Evolutionary conservation across 2,888 invertebrate genomes (phyloP).

Genomic region (Agriotes lineatus): DNA sequence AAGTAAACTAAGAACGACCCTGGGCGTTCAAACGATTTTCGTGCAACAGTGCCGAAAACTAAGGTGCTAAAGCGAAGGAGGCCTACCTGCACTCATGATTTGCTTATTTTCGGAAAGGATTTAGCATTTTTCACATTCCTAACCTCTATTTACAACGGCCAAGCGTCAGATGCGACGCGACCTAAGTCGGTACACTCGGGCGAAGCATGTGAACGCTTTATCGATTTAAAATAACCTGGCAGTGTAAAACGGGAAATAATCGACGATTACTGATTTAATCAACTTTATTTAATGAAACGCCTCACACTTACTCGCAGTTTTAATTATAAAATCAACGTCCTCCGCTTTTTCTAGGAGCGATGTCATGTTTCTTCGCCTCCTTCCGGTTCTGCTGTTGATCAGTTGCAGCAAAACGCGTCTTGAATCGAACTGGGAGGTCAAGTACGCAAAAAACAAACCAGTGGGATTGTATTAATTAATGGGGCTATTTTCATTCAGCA

Average conservation of each 20-base stretch:
- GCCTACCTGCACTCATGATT: slow-evolving; percentile 42
- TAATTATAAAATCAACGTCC: slow-evolving; percentile 63
- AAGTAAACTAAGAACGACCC: background rate
- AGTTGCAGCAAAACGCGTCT: slow-evolving; percentile 32
- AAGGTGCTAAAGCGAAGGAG: background rate
- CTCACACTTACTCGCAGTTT: slow-evolving; percentile 63
- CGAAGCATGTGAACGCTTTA: slow-evolving; percentile 33
- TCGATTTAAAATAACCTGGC: slow-evolving; percentile 28
- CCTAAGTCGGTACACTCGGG: slow-evolving; percentile 22
- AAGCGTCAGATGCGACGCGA: slow-evolving; percentile 33
- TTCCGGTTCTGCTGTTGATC: slow-evolving; percentile 31
- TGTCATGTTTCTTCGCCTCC: slow-evolving; percentile 51
- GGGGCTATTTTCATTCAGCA: background rate
- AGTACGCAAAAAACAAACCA: slow-evolving; percentile 31
- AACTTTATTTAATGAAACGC: slow-evolving; percentile 17
- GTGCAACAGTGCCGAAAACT: background rate
- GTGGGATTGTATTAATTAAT: background rate
- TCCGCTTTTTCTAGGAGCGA: slow-evolving; percentile 59
- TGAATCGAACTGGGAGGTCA: slow-evolving; percentile 30
- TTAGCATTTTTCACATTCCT: slow-evolving; percentile 13
- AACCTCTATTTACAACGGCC: slow-evolving; percentile 20
- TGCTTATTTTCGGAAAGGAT: background rate
- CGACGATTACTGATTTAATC: slow-evolving; percentile 13
- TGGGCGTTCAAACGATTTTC: background rate
- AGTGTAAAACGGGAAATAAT: slow-evolving; percentile 16